phyloP scores from a whole-genome alignment of 92 coral and sea anemone genomes.

The Scolanthus callimorphus region DNA sequence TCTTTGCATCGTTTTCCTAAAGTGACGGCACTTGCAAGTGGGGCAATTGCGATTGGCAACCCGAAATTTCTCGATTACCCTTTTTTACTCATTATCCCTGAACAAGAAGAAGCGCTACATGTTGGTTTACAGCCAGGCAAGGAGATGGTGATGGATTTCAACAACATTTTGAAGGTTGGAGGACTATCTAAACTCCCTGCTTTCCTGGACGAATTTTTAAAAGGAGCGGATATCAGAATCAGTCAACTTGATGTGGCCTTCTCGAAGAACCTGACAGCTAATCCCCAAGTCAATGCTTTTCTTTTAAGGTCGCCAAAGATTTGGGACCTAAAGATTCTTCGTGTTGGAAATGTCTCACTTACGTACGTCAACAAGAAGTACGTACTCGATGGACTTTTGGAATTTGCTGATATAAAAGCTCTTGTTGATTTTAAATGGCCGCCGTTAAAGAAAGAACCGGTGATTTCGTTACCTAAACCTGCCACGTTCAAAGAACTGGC shows the following conservation, averaged over 20 bases:
- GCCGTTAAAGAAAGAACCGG: conserved; percentile 14
- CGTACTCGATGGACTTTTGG: conserved; percentile 19
- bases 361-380: conserved; percentile 5
- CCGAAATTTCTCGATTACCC: conserved; percentile 30
- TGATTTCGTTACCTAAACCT: conserved; percentile 6
- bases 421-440: conserved; percentile 29
- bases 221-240: conserved; percentile 13
- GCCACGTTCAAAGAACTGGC: conserved; percentile 5
- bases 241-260: conserved; percentile 15
- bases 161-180: conserved; percentile 22
- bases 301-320: conserved; percentile 4
- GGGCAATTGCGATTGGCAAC: conserved; percentile 31
- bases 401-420: conserved; percentile 24
- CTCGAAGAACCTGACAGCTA: background rate
- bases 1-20: too few relatives aligned
- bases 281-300: conserved; percentile 13
- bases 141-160: conserved; percentile 8
- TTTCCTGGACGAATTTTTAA: conserved; percentile 10
- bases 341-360: conserved; percentile 13
- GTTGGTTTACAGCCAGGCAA: conserved; percentile 37
- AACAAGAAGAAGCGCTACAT: background rate
- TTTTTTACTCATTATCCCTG: conserved; percentile 32
- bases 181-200: conserved; percentile 22
- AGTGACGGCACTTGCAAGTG: conserved; percentile 25
- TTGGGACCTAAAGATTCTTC: conserved; percentile 30